Evolutionary conservation across 2,113 vertebrate species (phyloP).

Genomic region (Spilogale gracilis): DNA sequence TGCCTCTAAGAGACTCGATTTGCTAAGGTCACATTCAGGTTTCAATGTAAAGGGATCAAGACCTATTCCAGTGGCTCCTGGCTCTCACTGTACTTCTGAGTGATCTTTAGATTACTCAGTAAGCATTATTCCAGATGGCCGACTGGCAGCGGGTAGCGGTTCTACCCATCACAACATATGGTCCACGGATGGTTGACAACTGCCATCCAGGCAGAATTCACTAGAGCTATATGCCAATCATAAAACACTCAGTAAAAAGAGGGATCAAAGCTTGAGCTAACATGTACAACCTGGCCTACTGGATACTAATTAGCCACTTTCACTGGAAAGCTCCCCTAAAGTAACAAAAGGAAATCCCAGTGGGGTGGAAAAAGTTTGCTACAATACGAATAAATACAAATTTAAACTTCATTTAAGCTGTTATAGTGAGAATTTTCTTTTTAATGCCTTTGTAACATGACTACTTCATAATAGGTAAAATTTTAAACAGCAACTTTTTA

Average conservation of each 20-base stretch:
- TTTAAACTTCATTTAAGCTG: constrained; percentile 9
- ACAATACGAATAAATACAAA: not conserved
- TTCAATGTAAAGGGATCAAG: not conserved
- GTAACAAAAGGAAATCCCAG: not conserved
- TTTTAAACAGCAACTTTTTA: not conserved
- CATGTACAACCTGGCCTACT: not conserved
- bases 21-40: not conserved
- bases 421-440: not conserved
- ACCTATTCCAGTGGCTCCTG: not conserved
- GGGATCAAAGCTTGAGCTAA: constrained; percentile 15
- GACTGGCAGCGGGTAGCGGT: constrained; percentile 1
- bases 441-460: not conserved
- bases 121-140: constrained; percentile 64
- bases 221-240: constrained; percentile 26
- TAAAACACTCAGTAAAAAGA: not conserved
- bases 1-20: not conserved
- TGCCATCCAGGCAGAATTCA: constrained; percentile 65
- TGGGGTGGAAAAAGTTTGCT: not conserved
- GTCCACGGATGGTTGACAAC: constrained; percentile 60
- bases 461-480: not conserved
- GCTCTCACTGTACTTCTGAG: not conserved
- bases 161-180: constrained; percentile 53
- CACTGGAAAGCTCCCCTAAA: not conserved
- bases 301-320: constrained; percentile 32
- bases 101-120: constrained; percentile 2